Conservation (phyloP, 2,888 invertebrate genomes). For the Eupeodes latifasciatus region DNA sequence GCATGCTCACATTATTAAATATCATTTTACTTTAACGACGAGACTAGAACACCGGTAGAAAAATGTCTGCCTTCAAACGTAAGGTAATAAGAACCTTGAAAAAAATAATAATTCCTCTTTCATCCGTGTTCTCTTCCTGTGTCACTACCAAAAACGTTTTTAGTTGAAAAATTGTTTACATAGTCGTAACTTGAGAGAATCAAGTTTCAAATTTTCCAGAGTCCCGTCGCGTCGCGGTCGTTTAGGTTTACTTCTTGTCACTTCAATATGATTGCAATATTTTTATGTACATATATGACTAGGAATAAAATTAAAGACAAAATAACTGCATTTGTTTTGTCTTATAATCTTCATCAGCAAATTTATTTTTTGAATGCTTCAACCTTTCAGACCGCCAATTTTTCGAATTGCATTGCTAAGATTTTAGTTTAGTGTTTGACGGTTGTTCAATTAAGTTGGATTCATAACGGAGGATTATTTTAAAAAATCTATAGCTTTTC, state of each 20-base stretch:
- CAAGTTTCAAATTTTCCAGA: conserved; percentile 63
- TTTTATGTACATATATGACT: background rate
- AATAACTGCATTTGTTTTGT: conserved; percentile 33
- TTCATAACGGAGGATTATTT: background rate
- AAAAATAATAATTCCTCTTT: conserved; percentile 25
- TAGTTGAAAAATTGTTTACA: conserved; percentile 69
- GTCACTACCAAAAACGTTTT: conserved; percentile 29
- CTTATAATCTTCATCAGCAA: conserved; percentile 58
- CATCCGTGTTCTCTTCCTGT: conserved; percentile 45
- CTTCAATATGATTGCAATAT: conserved; percentile 30
- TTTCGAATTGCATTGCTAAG: conserved; percentile 49
- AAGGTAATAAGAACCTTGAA: conserved; percentile 11
- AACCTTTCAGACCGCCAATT: conserved; percentile 46
- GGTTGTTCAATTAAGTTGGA: conserved; percentile 39
- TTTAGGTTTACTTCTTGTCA: conserved; percentile 9
- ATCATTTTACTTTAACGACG: conserved; percentile 16
- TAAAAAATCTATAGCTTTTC: too few relatives aligned
- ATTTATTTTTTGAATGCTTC: conserved; percentile 20
- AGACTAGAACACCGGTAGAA: conserved; percentile 30
- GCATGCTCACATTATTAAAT: background rate
- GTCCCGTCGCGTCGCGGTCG: conserved; percentile 30
- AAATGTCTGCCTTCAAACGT: conserved; percentile 27
- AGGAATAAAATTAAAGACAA: conserved; percentile 25
- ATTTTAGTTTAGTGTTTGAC: conserved; percentile 49
- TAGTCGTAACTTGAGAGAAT: conserved; percentile 66